Base-by-base conservation (phyloP, 2,797 vertebrate genomes). In the Falco cherrug region DNA sequence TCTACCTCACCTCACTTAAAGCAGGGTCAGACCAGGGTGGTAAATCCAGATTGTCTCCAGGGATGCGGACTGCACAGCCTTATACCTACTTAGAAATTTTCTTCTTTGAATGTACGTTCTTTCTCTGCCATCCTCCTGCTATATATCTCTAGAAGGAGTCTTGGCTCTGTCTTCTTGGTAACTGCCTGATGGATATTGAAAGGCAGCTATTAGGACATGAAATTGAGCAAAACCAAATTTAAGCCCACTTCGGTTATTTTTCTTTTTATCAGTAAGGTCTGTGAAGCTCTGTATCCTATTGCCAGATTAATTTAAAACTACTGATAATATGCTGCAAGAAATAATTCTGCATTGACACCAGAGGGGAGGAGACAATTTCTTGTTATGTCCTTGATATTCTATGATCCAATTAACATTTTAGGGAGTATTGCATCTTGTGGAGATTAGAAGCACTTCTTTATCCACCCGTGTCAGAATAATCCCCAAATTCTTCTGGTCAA, bases 371-470 rank as follows among this genome's bases (percentile, higher is more conserved):
- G 76, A 70, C n/a, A 50, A 63, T 89, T 81, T 79, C 39, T 83
- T 88, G 45, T 92, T 81, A 63, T 47, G 41, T 89, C 48, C 56
- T 89, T 80, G 47, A 35, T 90, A 67, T 60, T 13, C 31, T 85
- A 43, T 50, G 21, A 82, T 83, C 43, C 29, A 50, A 43, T 92
- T 95, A 84, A 84, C 14, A 16, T 84, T 92, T 95, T 75, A 77
- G 71, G 18, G 33, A 74, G n/a, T 28, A 26, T 84, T 87, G 43
- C 29, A 33, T 84, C n/a, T 45, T 78, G 14, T 70, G 47, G 92
- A 89, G 56, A 86, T 64, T 76, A 89, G 56, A 89, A 88, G 24
- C 18, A 31, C 59, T 90, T 96, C 25, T 88, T 93, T 76, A 87
- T 29, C 59, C 28, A 69, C 21, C 16, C 22, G 53, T 89, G 56